Conservation (phyloP, 2,888 invertebrate species). For the Lumbricus terrestris region DNA sequence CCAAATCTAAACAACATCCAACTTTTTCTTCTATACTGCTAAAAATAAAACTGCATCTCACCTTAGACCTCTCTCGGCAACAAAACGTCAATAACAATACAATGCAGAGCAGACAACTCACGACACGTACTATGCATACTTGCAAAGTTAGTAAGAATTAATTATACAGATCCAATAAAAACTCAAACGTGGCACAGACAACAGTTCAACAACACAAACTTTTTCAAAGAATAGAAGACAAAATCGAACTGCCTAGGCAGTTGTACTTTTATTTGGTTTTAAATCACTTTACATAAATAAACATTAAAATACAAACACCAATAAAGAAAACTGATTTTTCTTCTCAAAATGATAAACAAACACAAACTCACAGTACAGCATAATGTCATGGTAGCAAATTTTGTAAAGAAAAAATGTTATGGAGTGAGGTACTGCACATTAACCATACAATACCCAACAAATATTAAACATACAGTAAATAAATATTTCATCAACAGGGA, state of each 20-base stretch:
- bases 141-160: background rate
- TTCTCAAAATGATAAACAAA: background rate
- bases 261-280: too few species aligned
- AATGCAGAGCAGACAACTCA: background rate
- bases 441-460: background rate
- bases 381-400: background rate
- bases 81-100: background rate
- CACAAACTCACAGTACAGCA: background rate
- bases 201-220: background rate
- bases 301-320: too few species aligned
- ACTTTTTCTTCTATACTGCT: background rate
- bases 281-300: too few species aligned
- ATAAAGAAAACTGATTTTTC: background rate
- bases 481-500: too few species aligned
- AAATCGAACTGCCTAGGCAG: background rate
- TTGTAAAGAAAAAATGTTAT: background rate
- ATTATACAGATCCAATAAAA: background rate
- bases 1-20: background rate
- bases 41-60: background rate
- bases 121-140: too few species aligned
- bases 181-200: background rate
- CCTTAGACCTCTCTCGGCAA: background rate
- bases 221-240: background rate
- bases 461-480: background rate
- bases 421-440: background rate